Evolutionary conservation across 2,797 vertebrate genomes (phyloP).

Genomic region (Pangasius mekongensis): DNA sequence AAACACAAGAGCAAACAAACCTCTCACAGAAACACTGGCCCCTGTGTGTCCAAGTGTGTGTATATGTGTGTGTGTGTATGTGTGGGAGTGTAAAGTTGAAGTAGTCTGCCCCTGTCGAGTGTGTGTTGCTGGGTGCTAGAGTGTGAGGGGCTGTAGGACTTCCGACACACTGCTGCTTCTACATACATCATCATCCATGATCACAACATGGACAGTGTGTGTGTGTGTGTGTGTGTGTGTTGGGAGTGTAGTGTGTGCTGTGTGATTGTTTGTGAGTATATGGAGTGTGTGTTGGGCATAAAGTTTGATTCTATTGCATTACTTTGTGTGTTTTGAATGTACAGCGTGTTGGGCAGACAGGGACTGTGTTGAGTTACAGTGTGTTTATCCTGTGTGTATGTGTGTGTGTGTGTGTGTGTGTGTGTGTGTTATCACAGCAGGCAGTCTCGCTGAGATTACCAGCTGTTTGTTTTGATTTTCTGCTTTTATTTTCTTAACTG

Average conservation of each 20-base stretch:
- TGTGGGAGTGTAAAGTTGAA: conserved; percentile 69
- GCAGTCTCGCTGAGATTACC: conserved; percentile 22
- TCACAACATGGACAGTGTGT: background rate
- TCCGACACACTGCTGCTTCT: background rate
- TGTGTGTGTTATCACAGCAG: conserved; percentile 2
- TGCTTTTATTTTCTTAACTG: conserved; percentile 36
- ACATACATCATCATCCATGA: background rate
- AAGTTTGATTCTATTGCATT: background rate
- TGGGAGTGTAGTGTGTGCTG: background rate
- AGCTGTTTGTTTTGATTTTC: conserved; percentile 27
- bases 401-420: conserved; percentile 14
- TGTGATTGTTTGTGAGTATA: background rate
- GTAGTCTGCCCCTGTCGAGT: conserved; percentile 77
- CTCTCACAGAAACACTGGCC: conserved; percentile 22
- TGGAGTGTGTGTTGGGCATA: background rate
- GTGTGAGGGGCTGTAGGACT: background rate
- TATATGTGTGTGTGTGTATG: conserved; percentile 43
- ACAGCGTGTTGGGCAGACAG: background rate
- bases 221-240: conserved; percentile 4
- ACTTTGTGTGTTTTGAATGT: background rate
- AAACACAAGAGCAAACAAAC: conserved; percentile 44
- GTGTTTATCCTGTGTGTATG: background rate
- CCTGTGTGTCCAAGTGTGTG: conserved; percentile 53
- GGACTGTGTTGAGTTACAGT: conserved; percentile 6
- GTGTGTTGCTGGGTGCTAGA: conserved; percentile 70